Evolutionary conservation across 2,113 vertebrate species (phyloP), one percentile per base, ranked within the genome.

Genomic region (Macrotus californicus): DNA sequence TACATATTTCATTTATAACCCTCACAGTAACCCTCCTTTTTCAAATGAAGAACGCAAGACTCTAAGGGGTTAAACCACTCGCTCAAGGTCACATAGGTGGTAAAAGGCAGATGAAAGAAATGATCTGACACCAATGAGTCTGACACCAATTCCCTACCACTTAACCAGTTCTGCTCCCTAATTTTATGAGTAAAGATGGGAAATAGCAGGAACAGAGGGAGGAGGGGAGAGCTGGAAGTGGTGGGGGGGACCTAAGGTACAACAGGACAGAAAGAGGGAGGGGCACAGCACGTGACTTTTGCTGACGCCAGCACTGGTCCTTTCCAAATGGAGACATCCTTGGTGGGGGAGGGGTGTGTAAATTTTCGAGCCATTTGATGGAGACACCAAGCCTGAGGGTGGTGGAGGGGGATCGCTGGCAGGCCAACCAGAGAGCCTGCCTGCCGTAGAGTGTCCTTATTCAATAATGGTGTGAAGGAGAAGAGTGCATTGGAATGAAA

Each of bases 401-500:
- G 19, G 4, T 2, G 29, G 34, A 4, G 29, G 31, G 26, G 59
- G n/a, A 6, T n/a, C 18, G 0, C 0, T 24, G n/a, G 15, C 22
- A 29, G 41, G 36, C 48, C 34, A 56, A 0, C 19, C 26, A 0
- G 9, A 36, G 43, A 61, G n/a, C 76, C 59, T 46, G n/a, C 15
- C 5, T 77, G 26, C 46, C 7, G 4, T 0, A 29, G 52, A 54
- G 36, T 79, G 2, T 93, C 50, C 48, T 90, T 87, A 80, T 24
- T 34, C 52, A 9, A 4, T 56, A 69, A 43, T 34, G 21, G 31
- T 2, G 0, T 67, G 59, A 85, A 85, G 56, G 54, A 96, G 46
- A 72, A 87, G 89, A 87, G 92, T 4, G 15, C 50, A 2, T 85
- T 69, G 82, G 31, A 82, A 61, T 86, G 77, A 91, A 93, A 81